Evolutionary conservation across 2,797 vertebrate genomes (phyloP), one percentile per base, ranked within the genome.

Genomic region (Labeo calbasu): DNA sequence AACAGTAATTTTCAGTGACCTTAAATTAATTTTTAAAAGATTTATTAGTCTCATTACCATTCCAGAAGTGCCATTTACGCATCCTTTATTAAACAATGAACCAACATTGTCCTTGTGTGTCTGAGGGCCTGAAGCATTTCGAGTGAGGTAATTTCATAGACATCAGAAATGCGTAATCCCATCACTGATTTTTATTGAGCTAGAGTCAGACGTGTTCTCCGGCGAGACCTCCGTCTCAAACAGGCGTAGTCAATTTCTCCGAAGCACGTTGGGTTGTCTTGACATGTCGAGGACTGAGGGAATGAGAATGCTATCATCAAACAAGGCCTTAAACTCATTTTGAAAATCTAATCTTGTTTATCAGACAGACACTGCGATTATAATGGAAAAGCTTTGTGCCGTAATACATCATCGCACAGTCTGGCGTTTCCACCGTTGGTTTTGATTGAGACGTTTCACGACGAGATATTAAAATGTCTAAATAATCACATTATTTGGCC

Each of bases 221-320:
- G 63, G 66, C 21, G 13, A 77, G 86, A 77, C 70, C 53, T 71
- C 48, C 4, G 70, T 79, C 48, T 65, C 63, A 51, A 32, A 40
- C 59, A 82, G 66, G 78, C 63, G 77, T 66, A 79, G 61, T 65
- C 57, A 57, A 57, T 70, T 46, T 81, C 61, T 73, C 61, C 43
- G 15, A 81, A 80, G 73, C 68, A 63, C 59, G 77, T 79, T 84
- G 83, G 53, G 75, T 66, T 69, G 48, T 86, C 71, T 84, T 86
- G 75, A 86, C 73, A 76, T 25, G 84, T 73, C 19, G 40, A 57
- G 21, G 61, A 73, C 55, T 61, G 3, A 36, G 76, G 77, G 78
- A 86, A 87, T 53, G 48, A 80, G 79, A 89, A 88, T 81, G 40
- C 70, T 61, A 48, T 73, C 68, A 78, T 86, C 73, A 82, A 77